phyloP scores from a whole-genome alignment of 2,797 vertebrate genomes.

The Cynodonichthys magdalenae region DNA sequence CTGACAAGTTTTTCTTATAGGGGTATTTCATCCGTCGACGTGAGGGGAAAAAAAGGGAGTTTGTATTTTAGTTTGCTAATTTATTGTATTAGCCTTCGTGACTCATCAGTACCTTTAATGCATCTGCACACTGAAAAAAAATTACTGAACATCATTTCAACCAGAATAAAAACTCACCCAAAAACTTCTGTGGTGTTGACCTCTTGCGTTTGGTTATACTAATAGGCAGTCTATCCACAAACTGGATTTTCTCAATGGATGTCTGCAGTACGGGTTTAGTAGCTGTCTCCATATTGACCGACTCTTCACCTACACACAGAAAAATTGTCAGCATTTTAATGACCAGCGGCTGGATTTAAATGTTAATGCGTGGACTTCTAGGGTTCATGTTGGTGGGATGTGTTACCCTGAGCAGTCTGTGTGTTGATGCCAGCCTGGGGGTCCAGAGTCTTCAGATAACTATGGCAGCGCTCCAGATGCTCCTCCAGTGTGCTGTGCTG shows the following conservation, averaged over 20 bases:
- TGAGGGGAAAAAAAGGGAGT: no score
- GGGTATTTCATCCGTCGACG: no score
- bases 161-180: conserved; percentile 82
- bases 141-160: no score
- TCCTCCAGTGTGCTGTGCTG: conserved; percentile 95
- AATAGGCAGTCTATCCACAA: conserved; percentile 88
- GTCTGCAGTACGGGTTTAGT: conserved; percentile 86
- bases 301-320: conserved; percentile 84
- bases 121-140: no score
- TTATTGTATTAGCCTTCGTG: no score
- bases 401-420: conserved; percentile 78
- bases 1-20: no score
- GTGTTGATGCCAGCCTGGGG: conserved; percentile 80
- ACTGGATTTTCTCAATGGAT: conserved; percentile 86
- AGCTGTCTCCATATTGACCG: conserved; percentile 86
- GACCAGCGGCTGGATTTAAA: background rate
- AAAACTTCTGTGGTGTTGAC: conserved; percentile 94
- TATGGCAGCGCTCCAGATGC: conserved; percentile 93
- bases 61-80: no score
- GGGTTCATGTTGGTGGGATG: conserved; percentile 2
- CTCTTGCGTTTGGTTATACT: conserved; percentile 97
- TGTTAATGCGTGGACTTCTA: background rate
- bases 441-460: conserved; percentile 90
- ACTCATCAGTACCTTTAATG: no score
- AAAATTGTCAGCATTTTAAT: background rate